Conservation (phyloP, 2,797 vertebrate genomes). For the Pangasius krempfi region DNA sequence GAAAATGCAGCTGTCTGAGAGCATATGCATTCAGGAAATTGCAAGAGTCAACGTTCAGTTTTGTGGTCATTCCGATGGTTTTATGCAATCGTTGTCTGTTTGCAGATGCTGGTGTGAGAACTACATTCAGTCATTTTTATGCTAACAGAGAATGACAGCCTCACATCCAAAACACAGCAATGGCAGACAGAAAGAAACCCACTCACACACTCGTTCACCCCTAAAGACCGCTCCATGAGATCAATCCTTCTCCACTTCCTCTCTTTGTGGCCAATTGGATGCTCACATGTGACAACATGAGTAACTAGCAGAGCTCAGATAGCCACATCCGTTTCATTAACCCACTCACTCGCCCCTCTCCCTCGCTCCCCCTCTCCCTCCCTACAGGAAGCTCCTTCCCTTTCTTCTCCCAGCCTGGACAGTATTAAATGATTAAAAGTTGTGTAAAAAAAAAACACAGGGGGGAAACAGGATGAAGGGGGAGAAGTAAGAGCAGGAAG, state of each 20-base stretch:
- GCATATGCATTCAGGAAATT: background rate
- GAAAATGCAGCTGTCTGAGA: background rate
- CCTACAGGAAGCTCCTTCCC: slow-evolving; percentile 69
- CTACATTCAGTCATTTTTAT: background rate
- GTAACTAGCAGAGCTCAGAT: slow-evolving; percentile 54
- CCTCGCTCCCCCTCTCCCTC: slow-evolving; percentile 62
- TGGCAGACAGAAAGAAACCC: background rate
- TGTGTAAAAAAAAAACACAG: slow-evolving; percentile 70
- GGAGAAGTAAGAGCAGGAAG: slow-evolving; percentile 44
- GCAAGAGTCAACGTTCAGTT: background rate
- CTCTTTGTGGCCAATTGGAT: slow-evolving; percentile 23
- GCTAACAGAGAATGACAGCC: background rate
- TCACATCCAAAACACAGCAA: background rate
- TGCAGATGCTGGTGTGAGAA: background rate
- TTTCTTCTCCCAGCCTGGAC: slow-evolving; percentile 56
- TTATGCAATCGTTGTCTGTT: background rate
- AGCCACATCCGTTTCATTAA: slow-evolving; percentile 68
- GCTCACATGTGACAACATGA: slow-evolving; percentile 52
- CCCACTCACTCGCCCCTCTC: slow-evolving; percentile 63
- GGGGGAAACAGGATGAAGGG: slow-evolving; percentile 51
- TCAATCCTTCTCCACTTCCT: slow-evolving; percentile 37
- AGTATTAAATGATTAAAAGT: slow-evolving; percentile 75
- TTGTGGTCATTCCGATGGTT: background rate
- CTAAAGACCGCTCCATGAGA: slow-evolving; percentile 8
- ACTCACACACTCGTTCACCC: slow-evolving; percentile 23